A percentile compares a stretch with the other conserved stretches of the same genome.
Evolutionary conservation across 2,888 invertebrate genomes (phyloP).

Genomic region (Phortica okadai): DNA sequence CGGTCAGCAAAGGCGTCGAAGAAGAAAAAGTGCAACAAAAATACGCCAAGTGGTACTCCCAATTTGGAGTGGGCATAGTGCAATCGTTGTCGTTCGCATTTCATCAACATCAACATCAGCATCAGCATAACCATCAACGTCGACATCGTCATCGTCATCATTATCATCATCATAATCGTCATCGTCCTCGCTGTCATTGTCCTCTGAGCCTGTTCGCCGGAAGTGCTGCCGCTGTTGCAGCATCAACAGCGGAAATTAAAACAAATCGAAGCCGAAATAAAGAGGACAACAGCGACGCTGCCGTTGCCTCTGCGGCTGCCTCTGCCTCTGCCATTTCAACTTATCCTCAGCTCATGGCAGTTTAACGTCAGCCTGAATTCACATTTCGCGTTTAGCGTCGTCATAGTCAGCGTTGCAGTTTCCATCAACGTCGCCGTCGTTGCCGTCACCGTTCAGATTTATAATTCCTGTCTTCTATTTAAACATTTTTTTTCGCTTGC

Average conservation of each 20-base stretch:
- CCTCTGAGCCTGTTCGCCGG: slow-evolving; percentile 43
- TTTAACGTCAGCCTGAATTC: slow-evolving; percentile 23
- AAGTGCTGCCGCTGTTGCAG: slow-evolving; percentile 50
- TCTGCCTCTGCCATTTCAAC: slow-evolving; percentile 14
- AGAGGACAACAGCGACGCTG: slow-evolving; percentile 35
- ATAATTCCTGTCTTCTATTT: slow-evolving; percentile 29
- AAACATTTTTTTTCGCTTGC: slow-evolving; percentile 22
- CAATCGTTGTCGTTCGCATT: slow-evolving; percentile 10
- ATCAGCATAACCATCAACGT: not conserved
- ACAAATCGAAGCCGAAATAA: slow-evolving; percentile 55
- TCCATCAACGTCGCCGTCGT: slow-evolving; percentile 13
- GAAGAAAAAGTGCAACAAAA: slow-evolving; percentile 12
- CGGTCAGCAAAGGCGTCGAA: slow-evolving; percentile 5
- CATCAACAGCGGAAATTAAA: slow-evolving; percentile 63
- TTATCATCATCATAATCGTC: slow-evolving; percentile 22
- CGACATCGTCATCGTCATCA: not conserved
- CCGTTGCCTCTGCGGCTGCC: slow-evolving; percentile 31
- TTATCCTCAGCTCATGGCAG: slow-evolving; percentile 14
- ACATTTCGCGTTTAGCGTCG: slow-evolving; percentile 23
- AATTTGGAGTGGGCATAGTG: not conserved
- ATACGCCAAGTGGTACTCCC: not conserved
- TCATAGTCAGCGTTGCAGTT: slow-evolving; percentile 33
- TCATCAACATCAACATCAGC: slow-evolving; percentile 6
- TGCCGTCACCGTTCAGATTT: slow-evolving; percentile 34
- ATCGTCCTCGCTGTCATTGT: slow-evolving; percentile 22